phyloP scores from a whole-genome alignment of 2,113 vertebrate genomes.

The Procapra przewalskii region DNA sequence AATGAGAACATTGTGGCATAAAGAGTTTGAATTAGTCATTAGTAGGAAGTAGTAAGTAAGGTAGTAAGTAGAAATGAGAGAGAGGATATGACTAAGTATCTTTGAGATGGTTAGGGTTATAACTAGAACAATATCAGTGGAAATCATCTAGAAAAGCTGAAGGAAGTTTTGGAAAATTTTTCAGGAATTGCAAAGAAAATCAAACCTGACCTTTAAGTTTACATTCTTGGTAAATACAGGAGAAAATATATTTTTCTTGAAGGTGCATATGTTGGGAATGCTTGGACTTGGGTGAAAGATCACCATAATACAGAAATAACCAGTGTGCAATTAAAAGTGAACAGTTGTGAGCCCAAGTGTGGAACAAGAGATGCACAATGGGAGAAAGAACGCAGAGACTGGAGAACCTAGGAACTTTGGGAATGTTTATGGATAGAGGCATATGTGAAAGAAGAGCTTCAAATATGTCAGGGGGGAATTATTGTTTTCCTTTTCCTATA shows the following conservation, averaged over 20 bases:
- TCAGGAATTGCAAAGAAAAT: neutral
- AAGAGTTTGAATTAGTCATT: neutral
- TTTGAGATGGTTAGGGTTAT: neutral
- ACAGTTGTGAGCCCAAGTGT: neutral
- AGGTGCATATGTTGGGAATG: neutral
- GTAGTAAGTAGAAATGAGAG: neutral
- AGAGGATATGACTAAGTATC: neutral
- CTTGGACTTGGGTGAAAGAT: neutral
- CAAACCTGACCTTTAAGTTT: neutral
- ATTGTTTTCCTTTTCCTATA: neutral
- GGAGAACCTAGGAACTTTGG: neutral
- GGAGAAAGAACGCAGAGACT: neutral
- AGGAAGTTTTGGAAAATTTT: neutral
- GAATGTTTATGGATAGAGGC: neutral
- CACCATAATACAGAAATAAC: neutral
- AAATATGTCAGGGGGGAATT: neutral
- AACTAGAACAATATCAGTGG: too few species aligned
- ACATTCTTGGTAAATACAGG: neutral
- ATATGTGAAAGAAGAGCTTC: neutral
- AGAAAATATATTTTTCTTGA: neutral
- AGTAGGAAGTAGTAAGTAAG: neutral
- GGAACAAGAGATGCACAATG: neutral
- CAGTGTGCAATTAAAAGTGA: neutral
- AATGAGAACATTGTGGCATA: neutral
- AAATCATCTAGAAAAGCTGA: neutral